phyloP scores from a whole-genome alignment of 2,797 vertebrate species.

The Crenichthys baileyi region DNA sequence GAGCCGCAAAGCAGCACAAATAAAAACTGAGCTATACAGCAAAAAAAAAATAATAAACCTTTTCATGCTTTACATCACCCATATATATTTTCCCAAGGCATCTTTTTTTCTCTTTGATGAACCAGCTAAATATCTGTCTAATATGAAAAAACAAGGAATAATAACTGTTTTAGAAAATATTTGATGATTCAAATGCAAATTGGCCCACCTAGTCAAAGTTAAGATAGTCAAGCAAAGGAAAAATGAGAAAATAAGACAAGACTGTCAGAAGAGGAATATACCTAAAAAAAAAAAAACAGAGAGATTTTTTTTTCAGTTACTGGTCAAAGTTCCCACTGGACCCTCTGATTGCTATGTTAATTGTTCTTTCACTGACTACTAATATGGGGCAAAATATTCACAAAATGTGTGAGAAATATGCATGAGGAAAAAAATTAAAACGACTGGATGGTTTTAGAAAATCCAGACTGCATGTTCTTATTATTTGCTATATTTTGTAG shows the following conservation, averaged over 20 bases:
- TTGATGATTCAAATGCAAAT: conserved; percentile 73
- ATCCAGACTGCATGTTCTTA: conserved; percentile 11
- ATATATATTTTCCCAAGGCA: background rate
- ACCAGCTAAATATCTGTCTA: conserved; percentile 4
- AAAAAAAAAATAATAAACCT: too few species aligned
- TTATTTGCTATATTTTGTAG: conserved; percentile 22
- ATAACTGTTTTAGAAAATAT: conserved; percentile 42
- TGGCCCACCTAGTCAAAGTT: conserved; percentile 63
- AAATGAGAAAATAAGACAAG: conserved; percentile 37
- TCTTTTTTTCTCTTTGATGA: conserved; percentile 19
- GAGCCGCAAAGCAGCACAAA: too few species aligned
- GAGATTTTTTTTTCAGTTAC: conserved; percentile 15
- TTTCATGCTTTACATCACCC: background rate
- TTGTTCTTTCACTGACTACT: conserved; percentile 78
- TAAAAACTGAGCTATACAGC: too few species aligned
- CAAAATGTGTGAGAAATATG: conserved; percentile 74
- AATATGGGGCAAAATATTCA: conserved; percentile 76
- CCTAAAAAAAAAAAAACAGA: conserved; percentile 43
- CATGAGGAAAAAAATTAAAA: conserved; percentile 77
- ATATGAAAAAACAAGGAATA: conserved; percentile 18
- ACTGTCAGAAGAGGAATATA: conserved; percentile 50
- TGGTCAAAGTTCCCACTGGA: conserved; percentile 55
- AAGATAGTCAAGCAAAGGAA: conserved; percentile 33
- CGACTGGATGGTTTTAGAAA: conserved; percentile 30
- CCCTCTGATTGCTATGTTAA: conserved; percentile 74